phyloP scores from a whole-genome alignment of 2,888 invertebrate genomes.

The Meliscaeva auricollis region DNA sequence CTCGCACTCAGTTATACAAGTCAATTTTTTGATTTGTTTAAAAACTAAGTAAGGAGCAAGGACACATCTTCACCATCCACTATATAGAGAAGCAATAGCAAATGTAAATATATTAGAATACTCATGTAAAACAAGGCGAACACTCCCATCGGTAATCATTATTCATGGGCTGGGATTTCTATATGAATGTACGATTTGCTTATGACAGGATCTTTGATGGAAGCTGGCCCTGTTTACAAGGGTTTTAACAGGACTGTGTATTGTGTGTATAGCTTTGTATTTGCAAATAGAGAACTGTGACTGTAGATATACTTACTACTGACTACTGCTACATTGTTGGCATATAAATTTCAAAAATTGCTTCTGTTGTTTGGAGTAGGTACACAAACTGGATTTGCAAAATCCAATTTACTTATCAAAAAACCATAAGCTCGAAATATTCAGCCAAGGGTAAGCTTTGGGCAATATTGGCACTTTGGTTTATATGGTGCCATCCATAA shows the following conservation, averaged over 20 bases:
- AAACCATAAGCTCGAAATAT: conserved; percentile 17
- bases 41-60: conserved; percentile 67
- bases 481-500: conserved; percentile 32
- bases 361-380: conserved; percentile 62
- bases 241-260: conserved; percentile 55
- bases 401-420: conserved; percentile 72
- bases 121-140: conserved; percentile 65
- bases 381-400: conserved; percentile 62
- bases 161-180: conserved; percentile 76
- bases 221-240: conserved; percentile 65
- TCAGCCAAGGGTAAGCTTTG: conserved; percentile 31
- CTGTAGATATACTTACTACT: no score
- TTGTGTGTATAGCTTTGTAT: conserved; percentile 13
- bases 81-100: conserved; percentile 24
- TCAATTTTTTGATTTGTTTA: conserved; percentile 74
- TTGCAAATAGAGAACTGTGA: conserved; percentile 27
- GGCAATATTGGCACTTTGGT: conserved; percentile 43
- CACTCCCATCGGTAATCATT: conserved; percentile 73
- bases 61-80: conserved; percentile 27
- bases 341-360: conserved; percentile 76
- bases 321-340: conserved; percentile 66
- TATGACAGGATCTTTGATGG: conserved; percentile 55
- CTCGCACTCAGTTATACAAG: conserved; percentile 62
- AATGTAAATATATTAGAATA: conserved; percentile 71
- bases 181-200: conserved; percentile 75